phyloP scores from a whole-genome alignment of 1,140 invertebrate species.

The Eueides isabella region DNA sequence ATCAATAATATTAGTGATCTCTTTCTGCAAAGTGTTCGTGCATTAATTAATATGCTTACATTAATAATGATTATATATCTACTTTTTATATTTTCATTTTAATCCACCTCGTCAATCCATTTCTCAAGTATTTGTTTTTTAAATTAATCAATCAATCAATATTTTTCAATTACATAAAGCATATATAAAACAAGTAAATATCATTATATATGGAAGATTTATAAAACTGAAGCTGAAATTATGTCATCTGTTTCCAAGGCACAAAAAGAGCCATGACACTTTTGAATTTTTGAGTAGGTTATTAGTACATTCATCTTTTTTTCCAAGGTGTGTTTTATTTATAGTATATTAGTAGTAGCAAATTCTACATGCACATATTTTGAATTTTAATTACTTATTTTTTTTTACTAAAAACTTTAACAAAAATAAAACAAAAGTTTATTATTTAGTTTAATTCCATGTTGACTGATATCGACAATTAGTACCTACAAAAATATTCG shows the following conservation, averaged over 20 bases:
- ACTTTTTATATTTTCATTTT: background rate
- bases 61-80: background rate
- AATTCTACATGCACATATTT: background rate
- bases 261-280: constrained; percentile 57
- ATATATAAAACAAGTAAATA: too few relatives aligned
- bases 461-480: too few relatives aligned
- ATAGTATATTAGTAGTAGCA: background rate
- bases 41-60: background rate
- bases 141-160: too few relatives aligned
- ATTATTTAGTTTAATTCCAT: too few relatives aligned
- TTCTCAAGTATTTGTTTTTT: too few relatives aligned
- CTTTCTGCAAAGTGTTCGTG: background rate
- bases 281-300: constrained; percentile 49
- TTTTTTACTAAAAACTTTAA: too few relatives aligned
- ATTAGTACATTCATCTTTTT: constrained; percentile 34
- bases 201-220: background rate
- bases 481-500: too few relatives aligned
- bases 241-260: constrained; percentile 44
- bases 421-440: too few relatives aligned
- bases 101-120: too few relatives aligned
- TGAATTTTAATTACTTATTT: background rate
- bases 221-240: constrained; percentile 11
- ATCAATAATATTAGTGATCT: too few relatives aligned
- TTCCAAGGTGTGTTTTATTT: background rate
- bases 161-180: too few relatives aligned